Evolutionary conservation across 2,888 invertebrate genomes (phyloP), one percentile per base, ranked within the genome.

Genomic region (Lymantria dispar): DNA sequence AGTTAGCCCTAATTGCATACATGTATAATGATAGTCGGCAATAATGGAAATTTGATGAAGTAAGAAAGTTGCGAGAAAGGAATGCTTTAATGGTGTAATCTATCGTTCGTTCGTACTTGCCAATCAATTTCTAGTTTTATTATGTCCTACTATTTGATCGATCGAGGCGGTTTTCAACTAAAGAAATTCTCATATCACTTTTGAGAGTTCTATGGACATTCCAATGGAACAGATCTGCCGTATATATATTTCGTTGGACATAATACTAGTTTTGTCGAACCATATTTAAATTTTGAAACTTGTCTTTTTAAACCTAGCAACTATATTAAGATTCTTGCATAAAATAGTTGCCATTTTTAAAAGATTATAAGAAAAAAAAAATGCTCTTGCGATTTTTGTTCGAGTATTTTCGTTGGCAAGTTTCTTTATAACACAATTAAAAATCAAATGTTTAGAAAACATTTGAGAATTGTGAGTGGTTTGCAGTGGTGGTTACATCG

Each of bases 91-190:
- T 64, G 52, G 53, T 47, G 51, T 51, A 42, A 49, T 57, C 54
- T 13, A 37, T 78, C 76, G 77, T 78, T 78, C 77, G 78, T 68
- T 77, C 72, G 74, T 70, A 61, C 68, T 69, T 70, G 70, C 74
- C 74, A 69, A 69, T 58, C 43, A 58, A 47, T 30, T 43, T 31
- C 44, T 33, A 50, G 54, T 40, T 49, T 60, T 62, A 56, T 58
- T 52, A 68, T 57, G 60, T 44, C 47, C 47, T 13, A 31, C 1
- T 38, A 12, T 38, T 40, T 10, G 14, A 13, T 15, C 39, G 13
- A 40, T 14, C 13, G 9, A 40, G 0, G 9, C 5, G 9, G 3
- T 13, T 12, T 22, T 2, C 22, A 22, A 22, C 22, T 5, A 22
- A 22, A 22, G 22, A 22, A 22, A 22, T 22, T 22, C 5, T 22